These are phyloP conservation scores for Baccha elongata DNA, from an alignment of 2,888 invertebrate genomes.

Conservation along the genomic window DNA sequence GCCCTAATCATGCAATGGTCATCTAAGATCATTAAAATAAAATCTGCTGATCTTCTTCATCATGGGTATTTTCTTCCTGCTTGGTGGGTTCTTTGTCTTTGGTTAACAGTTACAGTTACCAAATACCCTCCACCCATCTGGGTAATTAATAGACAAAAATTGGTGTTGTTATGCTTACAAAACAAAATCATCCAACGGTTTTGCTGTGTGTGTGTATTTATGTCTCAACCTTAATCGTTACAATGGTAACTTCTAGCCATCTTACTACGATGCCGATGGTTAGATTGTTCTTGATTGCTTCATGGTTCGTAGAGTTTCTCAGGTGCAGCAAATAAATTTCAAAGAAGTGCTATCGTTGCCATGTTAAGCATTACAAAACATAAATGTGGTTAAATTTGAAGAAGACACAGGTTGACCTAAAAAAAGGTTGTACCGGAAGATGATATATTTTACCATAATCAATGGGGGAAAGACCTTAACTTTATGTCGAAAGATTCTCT, in stretches of 20 bases:
- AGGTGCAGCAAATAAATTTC: slow-evolving; percentile 14
- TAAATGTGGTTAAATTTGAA: neutral
- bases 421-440: slow-evolving; percentile 37
- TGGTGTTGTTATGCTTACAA: slow-evolving; percentile 40
- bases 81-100: slow-evolving; percentile 20
- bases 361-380: slow-evolving; percentile 7
- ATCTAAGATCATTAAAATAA: slow-evolving; percentile 38
- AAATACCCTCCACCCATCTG: slow-evolving; percentile 38
- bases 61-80: slow-evolving; percentile 56
- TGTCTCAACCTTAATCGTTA: slow-evolving; percentile 38
- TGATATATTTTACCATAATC: neutral
- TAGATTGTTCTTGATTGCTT: slow-evolving; percentile 71
- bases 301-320: slow-evolving; percentile 57
- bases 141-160: slow-evolving; percentile 70
- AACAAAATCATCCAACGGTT: slow-evolving; percentile 37
- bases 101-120: slow-evolving; percentile 49
- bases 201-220: slow-evolving; percentile 32
- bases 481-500: too few relatives aligned
- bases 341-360: slow-evolving; percentile 9
- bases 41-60: slow-evolving; percentile 30
- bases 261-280: slow-evolving; percentile 41
- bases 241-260: slow-evolving; percentile 39
- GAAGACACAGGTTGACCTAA: slow-evolving; percentile 34
- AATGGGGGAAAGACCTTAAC: too few relatives aligned
- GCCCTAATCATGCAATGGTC: slow-evolving; percentile 43